Percentiles rank a stretch among this genome's conserved stretches.
Conservation (phyloP, 2,888 invertebrate genomes). For the Gari tellinella region DNA sequence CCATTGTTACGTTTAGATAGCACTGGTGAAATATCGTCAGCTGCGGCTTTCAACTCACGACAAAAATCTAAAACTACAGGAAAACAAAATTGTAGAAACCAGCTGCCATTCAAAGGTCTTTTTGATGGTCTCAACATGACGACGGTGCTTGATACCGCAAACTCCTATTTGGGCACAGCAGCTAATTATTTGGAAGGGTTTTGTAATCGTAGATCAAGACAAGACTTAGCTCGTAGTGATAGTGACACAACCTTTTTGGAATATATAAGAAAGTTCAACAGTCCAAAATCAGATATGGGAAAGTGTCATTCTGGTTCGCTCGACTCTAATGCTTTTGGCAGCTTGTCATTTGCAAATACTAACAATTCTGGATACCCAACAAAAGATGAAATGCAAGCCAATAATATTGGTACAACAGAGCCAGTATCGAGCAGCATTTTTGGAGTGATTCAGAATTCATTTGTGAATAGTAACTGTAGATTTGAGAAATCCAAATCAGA, state of each 20-base stretch:
- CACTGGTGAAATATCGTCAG: slow-evolving; percentile 65
- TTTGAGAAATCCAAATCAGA: not conserved
- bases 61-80: not conserved
- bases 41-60: not conserved
- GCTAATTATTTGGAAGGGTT: slow-evolving; percentile 27
- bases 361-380: too few species aligned
- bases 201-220: slow-evolving; percentile 9
- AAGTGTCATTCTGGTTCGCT: too few species aligned
- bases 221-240: slow-evolving; percentile 3
- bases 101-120: slow-evolving; percentile 4
- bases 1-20: slow-evolving; percentile 65
- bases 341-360: too few species aligned
- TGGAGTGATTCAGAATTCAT: slow-evolving; percentile 8
- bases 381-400: not conserved
- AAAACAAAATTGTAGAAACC: not conserved
- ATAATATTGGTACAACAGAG: too few species aligned
- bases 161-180: slow-evolving; percentile 41
- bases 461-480: not conserved
- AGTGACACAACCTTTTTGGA: not conserved
- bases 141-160: slow-evolving; percentile 31
- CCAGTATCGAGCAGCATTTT: not conserved
- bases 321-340: too few species aligned
- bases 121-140: slow-evolving; percentile 25
- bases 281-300: not conserved
- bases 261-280: not conserved